Conservation (phyloP, 1,140 invertebrate species). For the Gryllus bimaculatus region DNA sequence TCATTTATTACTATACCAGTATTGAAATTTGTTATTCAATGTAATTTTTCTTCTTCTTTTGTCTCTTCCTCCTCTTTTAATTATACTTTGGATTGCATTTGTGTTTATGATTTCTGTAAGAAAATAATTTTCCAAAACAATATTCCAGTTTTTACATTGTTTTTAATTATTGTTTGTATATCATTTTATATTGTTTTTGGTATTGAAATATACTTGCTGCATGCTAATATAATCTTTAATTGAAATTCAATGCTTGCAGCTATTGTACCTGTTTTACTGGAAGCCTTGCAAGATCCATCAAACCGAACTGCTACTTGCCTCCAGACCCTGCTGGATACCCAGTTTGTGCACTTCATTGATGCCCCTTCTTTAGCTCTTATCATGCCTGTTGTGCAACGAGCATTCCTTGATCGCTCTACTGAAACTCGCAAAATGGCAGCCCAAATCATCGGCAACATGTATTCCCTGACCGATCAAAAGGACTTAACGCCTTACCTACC, state of each 20-base stretch:
- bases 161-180: too few species aligned
- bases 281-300: constrained; percentile 93
- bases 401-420: constrained; percentile 92
- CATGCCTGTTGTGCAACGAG: constrained; percentile 96
- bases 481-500: constrained; percentile 94
- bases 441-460: constrained; percentile 99
- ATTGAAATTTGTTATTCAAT: too few species aligned
- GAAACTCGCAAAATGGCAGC: constrained; percentile 98
- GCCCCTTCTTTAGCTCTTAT: constrained; percentile 96
- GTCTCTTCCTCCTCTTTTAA: too few species aligned
- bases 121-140: too few species aligned
- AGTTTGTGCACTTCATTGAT: constrained; percentile 99
- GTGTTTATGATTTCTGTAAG: too few species aligned
- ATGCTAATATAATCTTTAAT: too few species aligned
- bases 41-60: too few species aligned
- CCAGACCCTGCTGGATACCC: constrained; percentile 87
- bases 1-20: too few species aligned
- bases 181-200: too few species aligned
- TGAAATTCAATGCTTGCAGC: constrained; percentile 38
- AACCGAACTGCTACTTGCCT: constrained; percentile 88
- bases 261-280: constrained; percentile 82
- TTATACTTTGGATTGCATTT: too few species aligned
- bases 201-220: too few species aligned
- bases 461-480: constrained; percentile 97
- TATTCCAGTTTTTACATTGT: too few species aligned